These are phyloP conservation scores for Molothrus aeneus DNA, from an alignment of 2,797 vertebrate genomes.

Conservation along the genomic window DNA sequence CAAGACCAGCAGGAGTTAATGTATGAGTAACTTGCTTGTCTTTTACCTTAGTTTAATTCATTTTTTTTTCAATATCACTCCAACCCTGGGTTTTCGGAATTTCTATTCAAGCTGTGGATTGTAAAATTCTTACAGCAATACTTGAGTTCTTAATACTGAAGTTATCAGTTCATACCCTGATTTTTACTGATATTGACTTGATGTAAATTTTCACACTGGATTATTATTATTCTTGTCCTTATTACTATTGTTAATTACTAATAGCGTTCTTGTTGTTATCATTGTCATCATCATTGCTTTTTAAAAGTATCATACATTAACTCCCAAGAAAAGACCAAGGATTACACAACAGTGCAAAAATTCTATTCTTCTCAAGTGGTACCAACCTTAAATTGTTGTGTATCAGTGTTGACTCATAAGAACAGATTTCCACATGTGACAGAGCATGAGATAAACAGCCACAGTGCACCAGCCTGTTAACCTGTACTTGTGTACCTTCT, in stretches of 20 bases:
- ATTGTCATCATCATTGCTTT: background rate
- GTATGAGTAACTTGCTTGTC: background rate
- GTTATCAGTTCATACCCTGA: background rate
- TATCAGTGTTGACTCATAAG: background rate
- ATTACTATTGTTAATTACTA: background rate
- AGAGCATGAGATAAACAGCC: background rate
- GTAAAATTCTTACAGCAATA: background rate
- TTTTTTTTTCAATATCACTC: background rate
- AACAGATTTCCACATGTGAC: background rate
- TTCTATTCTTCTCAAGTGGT: background rate
- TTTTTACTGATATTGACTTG: background rate
- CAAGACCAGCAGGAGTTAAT: background rate
- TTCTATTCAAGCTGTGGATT: background rate
- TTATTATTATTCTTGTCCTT: background rate
- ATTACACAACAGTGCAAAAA: background rate
- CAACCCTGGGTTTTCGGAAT: background rate
- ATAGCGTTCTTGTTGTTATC: background rate
- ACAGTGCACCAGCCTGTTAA: background rate
- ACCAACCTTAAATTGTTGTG: background rate
- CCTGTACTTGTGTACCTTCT: background rate
- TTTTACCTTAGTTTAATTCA: background rate
- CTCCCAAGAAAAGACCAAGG: background rate
- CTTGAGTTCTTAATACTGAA: background rate
- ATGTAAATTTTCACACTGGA: background rate
- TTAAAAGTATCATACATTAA: background rate